Percentiles rank a stretch among this genome's conserved stretches.
phyloP scores from a whole-genome alignment of 2,888 invertebrate species.

The Leptopilina myrica region DNA sequence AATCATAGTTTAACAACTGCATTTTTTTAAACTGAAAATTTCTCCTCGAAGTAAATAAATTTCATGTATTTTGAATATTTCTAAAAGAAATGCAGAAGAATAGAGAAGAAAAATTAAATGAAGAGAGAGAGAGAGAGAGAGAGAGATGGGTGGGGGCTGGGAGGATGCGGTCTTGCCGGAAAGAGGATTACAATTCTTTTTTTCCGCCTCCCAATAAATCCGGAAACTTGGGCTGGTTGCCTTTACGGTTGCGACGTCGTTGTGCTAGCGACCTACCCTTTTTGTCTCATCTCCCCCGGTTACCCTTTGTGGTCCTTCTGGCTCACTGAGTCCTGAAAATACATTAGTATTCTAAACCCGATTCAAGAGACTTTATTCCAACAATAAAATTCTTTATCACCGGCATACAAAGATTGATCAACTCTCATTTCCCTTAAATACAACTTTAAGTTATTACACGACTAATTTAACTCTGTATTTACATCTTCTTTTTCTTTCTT shows the following conservation, averaged over 20 bases:
- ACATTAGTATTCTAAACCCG: constrained; percentile 54
- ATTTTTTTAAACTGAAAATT: too few relatives aligned
- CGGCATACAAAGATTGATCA: constrained; percentile 45
- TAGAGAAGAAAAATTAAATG: constrained; percentile 5
- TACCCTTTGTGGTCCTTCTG: constrained; percentile 46
- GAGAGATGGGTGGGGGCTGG: background rate
- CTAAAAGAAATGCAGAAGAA: background rate
- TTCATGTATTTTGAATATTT: background rate
- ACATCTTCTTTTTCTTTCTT: background rate
- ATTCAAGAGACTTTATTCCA: constrained; percentile 50
- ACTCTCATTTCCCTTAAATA: constrained; percentile 20
- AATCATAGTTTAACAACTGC: background rate
- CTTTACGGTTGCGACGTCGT: constrained; percentile 34
- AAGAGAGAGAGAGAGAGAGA: constrained; percentile 4
- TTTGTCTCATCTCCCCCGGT: constrained; percentile 24
- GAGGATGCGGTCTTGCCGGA: constrained; percentile 36
- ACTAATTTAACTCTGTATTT: background rate
- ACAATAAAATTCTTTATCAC: constrained; percentile 55
- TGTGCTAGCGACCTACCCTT: background rate
- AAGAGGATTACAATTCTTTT: constrained; percentile 40
- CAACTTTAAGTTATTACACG: background rate
- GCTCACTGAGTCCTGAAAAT: constrained; percentile 52
- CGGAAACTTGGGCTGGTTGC: constrained; percentile 9
- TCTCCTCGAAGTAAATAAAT: background rate
- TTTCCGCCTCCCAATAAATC: constrained; percentile 38